A percentile compares a stretch with the other conserved stretches of the same genome.
Evolutionary conservation across 2,797 vertebrate genomes (phyloP).

Genomic region (Galago senegalensis): DNA sequence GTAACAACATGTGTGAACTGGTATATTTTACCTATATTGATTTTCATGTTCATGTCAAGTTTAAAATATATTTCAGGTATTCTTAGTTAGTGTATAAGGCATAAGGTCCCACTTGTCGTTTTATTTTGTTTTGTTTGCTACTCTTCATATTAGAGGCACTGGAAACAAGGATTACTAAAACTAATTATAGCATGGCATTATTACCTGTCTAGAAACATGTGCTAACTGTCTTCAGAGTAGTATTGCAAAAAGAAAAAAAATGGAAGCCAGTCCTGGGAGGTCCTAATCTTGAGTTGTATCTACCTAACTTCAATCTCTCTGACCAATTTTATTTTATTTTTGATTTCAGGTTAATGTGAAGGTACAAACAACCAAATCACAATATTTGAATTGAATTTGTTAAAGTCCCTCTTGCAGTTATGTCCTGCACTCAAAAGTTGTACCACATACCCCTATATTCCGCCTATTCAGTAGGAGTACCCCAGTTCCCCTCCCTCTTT

Average conservation of each 20-base stretch:
- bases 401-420: too few species aligned
- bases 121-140: background rate
- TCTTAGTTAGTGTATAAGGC: background rate
- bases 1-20: slow-evolving; percentile 43
- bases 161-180: slow-evolving; percentile 14
- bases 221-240: background rate
- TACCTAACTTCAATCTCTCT: background rate
- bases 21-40: slow-evolving; percentile 52
- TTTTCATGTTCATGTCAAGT: slow-evolving; percentile 63
- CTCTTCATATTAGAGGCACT: background rate
- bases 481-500: too few species aligned
- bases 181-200: background rate
- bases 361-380: too few species aligned
- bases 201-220: background rate
- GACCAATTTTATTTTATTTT: slow-evolving; percentile 46
- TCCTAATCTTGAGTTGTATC: background rate
- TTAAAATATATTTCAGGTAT: slow-evolving; percentile 45
- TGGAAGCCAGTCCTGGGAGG: background rate
- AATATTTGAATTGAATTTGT: too few species aligned
- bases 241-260: background rate
- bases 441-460: too few species aligned
- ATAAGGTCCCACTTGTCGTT: background rate
- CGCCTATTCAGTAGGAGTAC: too few species aligned
- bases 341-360: too few species aligned
- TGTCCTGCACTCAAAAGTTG: too few species aligned